phyloP scores from a whole-genome alignment of 2,113 vertebrate species.

The Syngnathoides biaculeatus region DNA sequence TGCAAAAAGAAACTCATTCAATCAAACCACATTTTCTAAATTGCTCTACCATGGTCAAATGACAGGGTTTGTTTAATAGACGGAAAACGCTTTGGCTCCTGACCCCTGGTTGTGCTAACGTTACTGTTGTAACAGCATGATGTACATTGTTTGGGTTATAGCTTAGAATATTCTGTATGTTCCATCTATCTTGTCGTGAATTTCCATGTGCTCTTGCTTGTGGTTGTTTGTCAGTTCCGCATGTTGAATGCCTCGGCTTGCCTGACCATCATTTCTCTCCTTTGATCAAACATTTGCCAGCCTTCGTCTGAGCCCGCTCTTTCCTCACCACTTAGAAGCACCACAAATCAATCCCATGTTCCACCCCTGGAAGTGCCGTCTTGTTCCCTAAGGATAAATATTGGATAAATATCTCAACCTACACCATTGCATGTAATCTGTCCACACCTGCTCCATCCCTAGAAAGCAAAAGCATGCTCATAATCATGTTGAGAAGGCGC shows the following conservation, averaged over 20 bases:
- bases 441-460: background rate
- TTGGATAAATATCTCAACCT: slow-evolving; percentile 24
- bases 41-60: background rate
- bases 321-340: slow-evolving; percentile 6
- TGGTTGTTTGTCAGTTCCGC: slow-evolving; percentile 38
- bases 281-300: slow-evolving; percentile 18
- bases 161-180: background rate
- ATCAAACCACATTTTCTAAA: background rate
- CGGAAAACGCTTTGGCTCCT: background rate
- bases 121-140: background rate
- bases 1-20: background rate
- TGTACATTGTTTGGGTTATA: background rate
- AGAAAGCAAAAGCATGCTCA: slow-evolving; percentile 4
- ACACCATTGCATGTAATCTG: slow-evolving; percentile 9
- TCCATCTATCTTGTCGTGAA: slow-evolving; percentile 27
- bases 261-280: slow-evolving; percentile 24
- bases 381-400: slow-evolving; percentile 20
- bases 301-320: background rate
- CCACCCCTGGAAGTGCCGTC: slow-evolving; percentile 29
- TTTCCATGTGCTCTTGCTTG: slow-evolving; percentile 24
- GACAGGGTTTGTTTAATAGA: background rate
- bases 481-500: slow-evolving; percentile 20
- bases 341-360: slow-evolving; percentile 55
- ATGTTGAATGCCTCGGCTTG: slow-evolving; percentile 26
- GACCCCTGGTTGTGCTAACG: background rate